phyloP scores from a whole-genome alignment of 92 coral and sea anemone genomes.

The Porites cylindrica region DNA sequence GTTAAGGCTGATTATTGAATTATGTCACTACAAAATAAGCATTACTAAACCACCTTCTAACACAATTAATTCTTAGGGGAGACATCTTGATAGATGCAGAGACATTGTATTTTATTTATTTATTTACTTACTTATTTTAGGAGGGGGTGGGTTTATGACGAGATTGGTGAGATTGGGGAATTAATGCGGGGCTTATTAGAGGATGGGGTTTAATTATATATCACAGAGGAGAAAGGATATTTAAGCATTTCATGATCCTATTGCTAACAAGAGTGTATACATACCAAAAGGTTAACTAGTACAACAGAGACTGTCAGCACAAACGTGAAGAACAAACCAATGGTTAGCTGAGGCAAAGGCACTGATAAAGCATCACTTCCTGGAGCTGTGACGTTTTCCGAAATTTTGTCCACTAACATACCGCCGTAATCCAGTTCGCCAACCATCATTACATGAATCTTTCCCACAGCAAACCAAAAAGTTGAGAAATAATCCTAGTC shows the following conservation, averaged over 20 bases:
- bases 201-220: too few relatives aligned
- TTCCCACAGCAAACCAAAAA: constrained; percentile 71
- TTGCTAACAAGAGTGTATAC: constrained; percentile 13
- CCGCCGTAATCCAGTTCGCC: constrained; percentile 88
- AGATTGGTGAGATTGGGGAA: too few relatives aligned
- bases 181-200: too few relatives aligned
- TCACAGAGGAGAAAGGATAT: too few relatives aligned
- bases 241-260: background rate
- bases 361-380: constrained; percentile 64
- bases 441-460: constrained; percentile 81
- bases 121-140: too few relatives aligned
- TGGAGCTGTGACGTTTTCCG: constrained; percentile 53
- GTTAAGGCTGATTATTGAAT: too few relatives aligned
- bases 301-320: constrained; percentile 75
- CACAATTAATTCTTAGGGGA: too few relatives aligned
- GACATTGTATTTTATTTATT: too few relatives aligned
- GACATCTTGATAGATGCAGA: too few relatives aligned
- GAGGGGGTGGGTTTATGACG: too few relatives aligned
- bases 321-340: constrained; percentile 60
- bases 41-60: too few relatives aligned
- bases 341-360: constrained; percentile 77
- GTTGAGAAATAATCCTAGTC: constrained; percentile 69
- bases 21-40: too few relatives aligned
- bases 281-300: constrained; percentile 88
- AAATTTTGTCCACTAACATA: constrained; percentile 68